phyloP scores from a whole-genome alignment of 2,888 invertebrate genomes.

The Anthrax anthrax region DNA sequence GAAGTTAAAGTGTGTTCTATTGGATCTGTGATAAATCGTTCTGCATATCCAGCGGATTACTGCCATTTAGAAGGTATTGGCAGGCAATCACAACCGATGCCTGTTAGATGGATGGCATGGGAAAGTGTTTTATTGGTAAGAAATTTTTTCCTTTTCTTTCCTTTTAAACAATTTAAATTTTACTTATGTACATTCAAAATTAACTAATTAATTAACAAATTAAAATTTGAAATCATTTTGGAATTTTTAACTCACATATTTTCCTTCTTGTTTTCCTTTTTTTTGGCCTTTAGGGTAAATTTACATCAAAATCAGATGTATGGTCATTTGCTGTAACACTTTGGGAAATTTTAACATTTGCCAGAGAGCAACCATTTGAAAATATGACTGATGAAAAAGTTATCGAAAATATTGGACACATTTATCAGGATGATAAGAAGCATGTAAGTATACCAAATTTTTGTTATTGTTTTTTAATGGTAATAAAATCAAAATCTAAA shows the following conservation, averaged over 20 bases:
- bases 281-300: constrained; percentile 47
- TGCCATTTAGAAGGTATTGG: constrained; percentile 58
- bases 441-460: too few species aligned
- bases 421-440: constrained; percentile 57
- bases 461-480: too few species aligned
- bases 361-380: constrained; percentile 68
- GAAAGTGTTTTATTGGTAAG: constrained; percentile 62
- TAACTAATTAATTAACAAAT: too few species aligned
- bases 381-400: constrained; percentile 66
- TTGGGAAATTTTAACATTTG: constrained; percentile 77
- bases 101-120: constrained; percentile 82
- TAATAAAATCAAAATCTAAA: too few species aligned
- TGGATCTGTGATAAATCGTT: constrained; percentile 50
- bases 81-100: constrained; percentile 42
- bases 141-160: too few species aligned
- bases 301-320: constrained; percentile 70
- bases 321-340: constrained; percentile 80
- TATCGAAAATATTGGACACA: constrained; percentile 67
- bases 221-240: too few species aligned
- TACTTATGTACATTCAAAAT: too few species aligned
- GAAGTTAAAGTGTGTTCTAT: constrained; percentile 61
- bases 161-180: too few species aligned
- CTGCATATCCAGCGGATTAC: constrained; percentile 61
- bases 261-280: too few species aligned
- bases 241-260: too few species aligned